phyloP scores from a whole-genome alignment of 1,140 invertebrate species.

The Drosophila tani region DNA sequence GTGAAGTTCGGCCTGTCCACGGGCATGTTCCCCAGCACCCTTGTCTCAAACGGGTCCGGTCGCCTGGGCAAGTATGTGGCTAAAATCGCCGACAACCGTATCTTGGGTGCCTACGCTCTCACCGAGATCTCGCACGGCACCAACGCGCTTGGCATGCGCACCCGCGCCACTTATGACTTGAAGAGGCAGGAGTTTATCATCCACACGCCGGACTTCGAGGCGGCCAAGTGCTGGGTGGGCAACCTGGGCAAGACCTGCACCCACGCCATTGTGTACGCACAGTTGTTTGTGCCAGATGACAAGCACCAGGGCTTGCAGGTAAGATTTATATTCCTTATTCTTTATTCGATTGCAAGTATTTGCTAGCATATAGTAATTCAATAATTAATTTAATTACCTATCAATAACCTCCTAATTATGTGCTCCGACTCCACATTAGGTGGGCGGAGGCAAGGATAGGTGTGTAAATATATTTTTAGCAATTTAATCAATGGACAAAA shows the following conservation, averaged over 20 bases:
- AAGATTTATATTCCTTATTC: background rate
- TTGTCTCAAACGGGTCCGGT: constrained; percentile 86
- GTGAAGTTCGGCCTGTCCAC: constrained; percentile 88
- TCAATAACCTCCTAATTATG: too few relatives aligned
- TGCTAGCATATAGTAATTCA: too few relatives aligned
- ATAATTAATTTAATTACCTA: too few relatives aligned
- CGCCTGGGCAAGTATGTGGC: constrained; percentile 88
- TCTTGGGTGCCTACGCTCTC: constrained; percentile 92
- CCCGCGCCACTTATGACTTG: constrained; percentile 92
- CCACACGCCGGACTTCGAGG: constrained; percentile 93
- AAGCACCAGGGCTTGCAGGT: constrained; percentile 91
- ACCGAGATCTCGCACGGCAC: constrained; percentile 96
- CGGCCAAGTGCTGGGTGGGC: constrained; percentile 93
- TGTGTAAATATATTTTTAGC: too few relatives aligned
- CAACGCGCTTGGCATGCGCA: constrained; percentile 93
- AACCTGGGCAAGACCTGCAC: constrained; percentile 91
- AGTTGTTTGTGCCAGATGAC: constrained; percentile 91
- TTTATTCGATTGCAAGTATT: too few relatives aligned
- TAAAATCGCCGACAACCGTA: constrained; percentile 86
- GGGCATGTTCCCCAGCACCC: constrained; percentile 86
- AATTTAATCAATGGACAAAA: too few relatives aligned
- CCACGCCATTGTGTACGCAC: constrained; percentile 94
- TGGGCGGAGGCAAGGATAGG: too few relatives aligned
- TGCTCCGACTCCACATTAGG: too few relatives aligned
- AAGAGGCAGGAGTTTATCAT: constrained; percentile 91